phyloP scores from a whole-genome alignment of 2,888 invertebrate genomes.

The Ethmia dodecea region DNA sequence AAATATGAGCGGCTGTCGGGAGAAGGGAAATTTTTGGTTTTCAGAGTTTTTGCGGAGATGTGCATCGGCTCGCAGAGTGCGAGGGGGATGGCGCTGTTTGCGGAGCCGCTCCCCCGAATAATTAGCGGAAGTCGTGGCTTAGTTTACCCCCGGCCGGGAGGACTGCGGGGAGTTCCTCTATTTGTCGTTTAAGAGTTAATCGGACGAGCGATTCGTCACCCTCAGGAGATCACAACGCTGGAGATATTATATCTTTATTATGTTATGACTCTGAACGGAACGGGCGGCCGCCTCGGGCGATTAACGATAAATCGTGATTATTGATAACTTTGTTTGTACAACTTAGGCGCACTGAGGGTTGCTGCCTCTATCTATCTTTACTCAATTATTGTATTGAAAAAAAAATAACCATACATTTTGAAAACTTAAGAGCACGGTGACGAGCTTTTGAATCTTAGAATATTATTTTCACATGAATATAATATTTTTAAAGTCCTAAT shows the following conservation, averaged over 20 bases:
- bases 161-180: slow-evolving; percentile 69
- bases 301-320: slow-evolving; percentile 66
- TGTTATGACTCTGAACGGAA: slow-evolving; percentile 41
- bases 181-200: slow-evolving; percentile 78
- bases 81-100: slow-evolving; percentile 61
- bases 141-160: slow-evolving; percentile 65
- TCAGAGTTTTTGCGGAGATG: slow-evolving; percentile 75
- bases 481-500: too few relatives aligned
- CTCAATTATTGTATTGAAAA: neutral
- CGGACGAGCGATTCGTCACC: slow-evolving; percentile 75
- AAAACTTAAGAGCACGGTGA: slow-evolving; percentile 3
- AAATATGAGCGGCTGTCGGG: slow-evolving; percentile 73
- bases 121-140: slow-evolving; percentile 76
- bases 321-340: slow-evolving; percentile 70
- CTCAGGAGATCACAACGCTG: slow-evolving; percentile 61
- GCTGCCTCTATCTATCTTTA: slow-evolving; percentile 7
- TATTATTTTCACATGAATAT: too few relatives aligned
- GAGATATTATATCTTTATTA: slow-evolving; percentile 74
- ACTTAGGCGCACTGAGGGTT: slow-evolving; percentile 20
- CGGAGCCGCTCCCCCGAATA: slow-evolving; percentile 63
- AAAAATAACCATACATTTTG: too few relatives aligned
- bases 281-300: slow-evolving; percentile 53
- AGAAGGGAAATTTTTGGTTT: slow-evolving; percentile 75
- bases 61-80: slow-evolving; percentile 65
- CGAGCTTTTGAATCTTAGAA: too few relatives aligned